Conservation (phyloP, 1,140 invertebrate species). For the Maniola jurtina region DNA sequence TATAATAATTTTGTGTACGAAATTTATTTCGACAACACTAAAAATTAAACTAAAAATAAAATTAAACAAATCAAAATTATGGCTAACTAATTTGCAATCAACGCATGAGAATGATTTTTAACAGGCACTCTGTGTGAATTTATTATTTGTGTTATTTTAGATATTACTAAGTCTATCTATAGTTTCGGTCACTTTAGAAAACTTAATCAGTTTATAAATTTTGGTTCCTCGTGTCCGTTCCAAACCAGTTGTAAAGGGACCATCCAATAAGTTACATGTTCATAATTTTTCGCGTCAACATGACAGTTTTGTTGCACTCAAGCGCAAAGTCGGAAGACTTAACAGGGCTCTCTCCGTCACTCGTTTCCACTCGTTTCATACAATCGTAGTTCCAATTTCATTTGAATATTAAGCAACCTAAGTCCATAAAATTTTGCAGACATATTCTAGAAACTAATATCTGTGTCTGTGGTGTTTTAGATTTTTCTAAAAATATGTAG, state of each 20-base stretch:
- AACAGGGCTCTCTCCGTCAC: no score
- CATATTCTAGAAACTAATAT: no score
- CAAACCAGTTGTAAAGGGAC: conserved; percentile 1
- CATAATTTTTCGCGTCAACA: no score
- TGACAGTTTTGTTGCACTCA: no score
- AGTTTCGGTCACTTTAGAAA: conserved; percentile 38
- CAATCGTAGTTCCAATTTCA: no score
- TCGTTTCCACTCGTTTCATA: no score
- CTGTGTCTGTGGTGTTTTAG: no score
- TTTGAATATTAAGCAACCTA: no score
- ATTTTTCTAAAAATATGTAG: no score
- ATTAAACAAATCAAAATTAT: conserved; percentile 68
- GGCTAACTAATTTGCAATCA: conserved; percentile 66
- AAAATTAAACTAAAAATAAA: conserved; percentile 59
- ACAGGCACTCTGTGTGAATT: conserved; percentile 77
- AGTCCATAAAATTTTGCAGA: no score
- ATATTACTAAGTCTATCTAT: conserved; percentile 51
- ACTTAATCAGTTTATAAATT: background rate
- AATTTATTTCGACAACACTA: conserved; percentile 69
- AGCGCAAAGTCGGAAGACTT: no score
- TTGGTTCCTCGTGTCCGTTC: background rate
- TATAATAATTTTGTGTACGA: conserved; percentile 48
- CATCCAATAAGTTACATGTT: background rate
- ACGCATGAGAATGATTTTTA: conserved; percentile 62
- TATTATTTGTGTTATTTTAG: conserved; percentile 59